Evolutionary conservation across 2,797 vertebrate genomes (phyloP).

Genomic region (Pygocentrus nattereri): DNA sequence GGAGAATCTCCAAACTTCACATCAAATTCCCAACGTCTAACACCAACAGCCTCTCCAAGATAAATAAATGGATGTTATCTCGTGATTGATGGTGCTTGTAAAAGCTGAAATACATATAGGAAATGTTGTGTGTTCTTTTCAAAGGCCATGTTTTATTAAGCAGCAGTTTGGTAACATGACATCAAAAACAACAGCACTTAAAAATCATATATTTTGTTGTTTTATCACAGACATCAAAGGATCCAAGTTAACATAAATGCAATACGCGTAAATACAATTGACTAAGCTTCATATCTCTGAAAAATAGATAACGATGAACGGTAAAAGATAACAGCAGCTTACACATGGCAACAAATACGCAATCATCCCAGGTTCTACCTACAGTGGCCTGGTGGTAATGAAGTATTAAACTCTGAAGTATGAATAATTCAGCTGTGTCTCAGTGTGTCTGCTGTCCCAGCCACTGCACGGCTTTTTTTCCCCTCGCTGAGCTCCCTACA

Average conservation of each 20-base stretch:
- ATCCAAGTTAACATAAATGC: background rate
- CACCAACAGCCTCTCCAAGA: background rate
- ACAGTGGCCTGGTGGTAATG: conserved; percentile 74
- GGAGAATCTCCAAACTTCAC: conserved; percentile 22
- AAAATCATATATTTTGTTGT: background rate
- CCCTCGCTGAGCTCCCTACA: conserved; percentile 43
- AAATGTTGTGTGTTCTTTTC: background rate
- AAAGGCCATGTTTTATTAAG: background rate
- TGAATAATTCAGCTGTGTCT: conserved; percentile 82
- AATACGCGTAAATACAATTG: background rate
- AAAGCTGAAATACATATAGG: conserved; percentile 14
- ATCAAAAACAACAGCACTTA: background rate
- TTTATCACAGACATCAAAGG: background rate
- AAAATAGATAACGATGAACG: background rate
- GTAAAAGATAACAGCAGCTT: conserved; percentile 5
- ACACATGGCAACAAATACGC: background rate
- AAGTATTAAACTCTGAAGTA: conserved; percentile 82
- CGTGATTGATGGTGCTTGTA: background rate
- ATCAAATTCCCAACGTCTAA: background rate
- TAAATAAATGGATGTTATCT: background rate
- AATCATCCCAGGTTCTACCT: conserved; percentile 65
- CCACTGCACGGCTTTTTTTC: conserved; percentile 58
- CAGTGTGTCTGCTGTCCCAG: conserved; percentile 75
- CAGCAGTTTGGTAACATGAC: background rate
- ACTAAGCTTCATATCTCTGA: background rate